phyloP scores from a whole-genome alignment of 2,113 vertebrate species.

The Noturus placidus region DNA sequence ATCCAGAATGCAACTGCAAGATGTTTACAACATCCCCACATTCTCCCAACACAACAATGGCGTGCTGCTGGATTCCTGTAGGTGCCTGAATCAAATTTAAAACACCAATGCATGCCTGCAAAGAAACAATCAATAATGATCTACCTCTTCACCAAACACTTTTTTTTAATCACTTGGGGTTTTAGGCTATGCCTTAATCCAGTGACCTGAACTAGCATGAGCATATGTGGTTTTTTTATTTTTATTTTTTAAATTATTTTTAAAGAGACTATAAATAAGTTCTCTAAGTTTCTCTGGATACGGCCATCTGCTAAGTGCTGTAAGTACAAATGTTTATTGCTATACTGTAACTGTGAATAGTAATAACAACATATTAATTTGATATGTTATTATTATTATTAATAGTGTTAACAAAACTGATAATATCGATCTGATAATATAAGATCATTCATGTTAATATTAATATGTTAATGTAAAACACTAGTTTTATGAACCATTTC shows the following conservation, averaged over 20 bases:
- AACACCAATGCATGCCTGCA: neutral
- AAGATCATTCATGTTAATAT: neutral
- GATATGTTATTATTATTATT: neutral
- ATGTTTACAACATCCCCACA: neutral
- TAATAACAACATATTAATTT: neutral
- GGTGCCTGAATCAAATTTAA: neutral
- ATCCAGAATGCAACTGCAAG: neutral
- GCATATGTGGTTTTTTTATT: neutral
- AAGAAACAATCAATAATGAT: neutral
- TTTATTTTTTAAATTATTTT: too few species aligned
- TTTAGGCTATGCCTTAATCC: neutral
- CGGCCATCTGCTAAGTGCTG: too few species aligned
- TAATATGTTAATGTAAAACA: neutral
- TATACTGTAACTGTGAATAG: neutral
- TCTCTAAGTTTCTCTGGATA: too few species aligned
- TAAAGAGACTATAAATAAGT: too few species aligned
- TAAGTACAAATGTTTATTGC: neutral
- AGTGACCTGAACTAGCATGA: neutral
- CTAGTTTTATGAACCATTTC: neutral
- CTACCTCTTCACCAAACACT: neutral
- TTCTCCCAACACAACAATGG: neutral
- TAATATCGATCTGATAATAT: neutral
- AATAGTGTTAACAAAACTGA: neutral
- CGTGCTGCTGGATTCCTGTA: neutral
- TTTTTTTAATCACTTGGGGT: neutral